Base-by-base conservation (phyloP, 2,113 vertebrate species). In the Pedetes capensis region DNA sequence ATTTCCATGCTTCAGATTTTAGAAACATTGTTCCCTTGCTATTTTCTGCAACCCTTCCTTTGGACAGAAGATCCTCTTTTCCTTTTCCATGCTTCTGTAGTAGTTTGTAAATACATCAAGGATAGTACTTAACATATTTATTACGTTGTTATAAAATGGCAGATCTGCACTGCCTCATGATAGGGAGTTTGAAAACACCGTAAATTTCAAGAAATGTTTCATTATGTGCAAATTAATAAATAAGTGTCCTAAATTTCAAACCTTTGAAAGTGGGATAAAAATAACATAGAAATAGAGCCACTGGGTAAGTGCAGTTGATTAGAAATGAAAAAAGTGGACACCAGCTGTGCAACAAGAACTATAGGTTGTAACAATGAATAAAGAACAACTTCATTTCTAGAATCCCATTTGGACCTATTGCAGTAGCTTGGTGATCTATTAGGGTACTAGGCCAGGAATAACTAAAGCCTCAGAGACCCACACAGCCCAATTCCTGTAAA, bases 371-470 rank as follows among this genome's bases (percentile, higher is more conserved):
- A 42, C 25, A 78, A 69, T 51, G 22, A 47, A 42, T 44, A 68
- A 82, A 57, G 44, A 4, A 76, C 16, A n/a, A 68, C 18, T 87
- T 76, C 27, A 88, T 47, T 94, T 94, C 92, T 93, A 69, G 83
- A 87, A 51, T 22, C 20, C 32, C 22, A 59, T 5, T 53, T 27
- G 57, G 51, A 69, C 25, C 49, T 39, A 57, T 4, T 68, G 10
- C 37, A 23, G 18, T 80, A 72, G 1, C 1, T 5, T 18, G 22
- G 72, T 23, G 32, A 79, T 11, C n/a, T 64, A 13, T 57, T 69
- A 44, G 29, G 63, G 53, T 7, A 74, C 16, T 44, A 51, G 59
- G n/a, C n/a, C n/a, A n/a, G 51, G 80, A 78, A 51, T 37, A 69
- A 59, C 13, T 32, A n/a, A 34, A 89, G 42, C 13, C 17, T 44